Base-by-base conservation (phyloP, 2,888 invertebrate species). In the Drosophila glabriapex region DNA sequence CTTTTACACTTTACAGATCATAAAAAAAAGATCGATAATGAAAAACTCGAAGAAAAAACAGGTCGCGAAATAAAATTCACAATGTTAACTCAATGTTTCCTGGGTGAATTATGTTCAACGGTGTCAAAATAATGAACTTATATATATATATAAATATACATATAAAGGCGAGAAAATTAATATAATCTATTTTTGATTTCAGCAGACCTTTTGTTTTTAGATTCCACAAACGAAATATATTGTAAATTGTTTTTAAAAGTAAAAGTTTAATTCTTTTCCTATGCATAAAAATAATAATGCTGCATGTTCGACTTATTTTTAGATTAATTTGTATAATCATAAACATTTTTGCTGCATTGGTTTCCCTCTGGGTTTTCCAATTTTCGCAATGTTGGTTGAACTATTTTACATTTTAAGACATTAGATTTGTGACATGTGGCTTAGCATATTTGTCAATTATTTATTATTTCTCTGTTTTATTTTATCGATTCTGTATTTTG, bases 171-270 rank as follows among this genome's bases (percentile, higher is more conserved):
- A 14, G 2, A 37, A 37, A 37, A 2, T 37, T 16, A 37, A 16
- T 37, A 16, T 0, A 37, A 16, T 37, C 2, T 1, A 37, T 37
- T 6, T 37, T 2, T 6, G 1, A 6, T 41, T n/a, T n/a, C n/a
- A 1, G n/a, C n/a, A 37, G 37, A 16, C 16, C 37, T 37, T 37
- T 16, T 37, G 16, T 19, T 39, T 3, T 39, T 19, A 3, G 7
- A 7, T 19, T 3, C 7, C 19, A 39, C n/a, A 41, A n/a, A 1
- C 10, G n/a, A 41, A n/a, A 41, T 41, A n/a, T n/a, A 12, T 4
- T 39, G 4, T 0, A 3, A 4, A 19, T 4, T 9, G 9, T 35
- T 14, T 14, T 35, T 5, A 5, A 2, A 35, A 14, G 0, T 37
- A 6, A 19, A n/a, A n/a, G n/a, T 37, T 37, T 37, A 37, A 37